Evolutionary conservation across 37 sponge, comb jelly and placozoan genomes (phyloP).

Genomic region (Aphrocallistes beatrix): DNA sequence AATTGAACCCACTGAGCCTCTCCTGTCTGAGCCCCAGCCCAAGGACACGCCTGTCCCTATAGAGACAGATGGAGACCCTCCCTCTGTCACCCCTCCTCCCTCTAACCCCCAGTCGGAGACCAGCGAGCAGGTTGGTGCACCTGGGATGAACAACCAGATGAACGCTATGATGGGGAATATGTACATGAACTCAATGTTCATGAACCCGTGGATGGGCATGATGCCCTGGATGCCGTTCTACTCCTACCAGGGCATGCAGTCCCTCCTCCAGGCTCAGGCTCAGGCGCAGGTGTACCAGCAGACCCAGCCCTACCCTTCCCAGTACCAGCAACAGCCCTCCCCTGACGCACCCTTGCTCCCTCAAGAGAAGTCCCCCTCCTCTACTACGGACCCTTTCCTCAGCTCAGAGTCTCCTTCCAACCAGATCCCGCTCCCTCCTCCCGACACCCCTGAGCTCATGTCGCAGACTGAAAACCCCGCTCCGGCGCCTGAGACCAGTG

Average conservation of each 20-base stretch:
- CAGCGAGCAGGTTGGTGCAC: too few relatives aligned
- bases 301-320: not conserved
- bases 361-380: not conserved
- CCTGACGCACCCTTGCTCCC: not conserved
- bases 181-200: not conserved
- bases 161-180: not conserved
- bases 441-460: not conserved
- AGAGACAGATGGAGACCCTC: too few relatives aligned
- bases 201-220: conserved; percentile 14
- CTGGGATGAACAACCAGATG: too few relatives aligned
- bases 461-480: not conserved
- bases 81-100: not conserved
- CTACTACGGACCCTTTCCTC: too few relatives aligned
- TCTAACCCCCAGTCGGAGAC: not conserved
- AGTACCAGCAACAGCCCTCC: not conserved
- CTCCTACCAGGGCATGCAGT: not conserved
- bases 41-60: too few relatives aligned
- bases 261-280: not conserved
- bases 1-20: not conserved
- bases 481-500: not conserved
- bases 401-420: too few relatives aligned
- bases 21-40: too few relatives aligned
- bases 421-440: not conserved
- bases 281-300: not conserved
- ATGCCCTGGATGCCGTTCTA: conserved; percentile 17